Evolutionary conservation across 1,140 invertebrate genomes (phyloP), one percentile per base, ranked within the genome.

Genomic region (Ceratosolen fusciceps): DNA sequence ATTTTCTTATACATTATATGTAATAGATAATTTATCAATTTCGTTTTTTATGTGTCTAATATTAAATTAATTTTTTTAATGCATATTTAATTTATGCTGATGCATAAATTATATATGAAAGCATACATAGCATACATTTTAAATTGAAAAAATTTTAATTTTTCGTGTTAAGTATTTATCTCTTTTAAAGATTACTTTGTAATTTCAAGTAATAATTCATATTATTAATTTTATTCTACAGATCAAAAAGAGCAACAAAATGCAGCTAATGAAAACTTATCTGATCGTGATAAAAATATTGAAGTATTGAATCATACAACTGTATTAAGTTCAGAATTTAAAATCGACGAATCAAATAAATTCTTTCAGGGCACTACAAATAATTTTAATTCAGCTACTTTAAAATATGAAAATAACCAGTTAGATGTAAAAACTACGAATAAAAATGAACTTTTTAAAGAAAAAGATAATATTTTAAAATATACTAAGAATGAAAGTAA

Each of bases 151-250:
- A n/a, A n/a, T n/a, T n/a, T n/a, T n/a, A n/a, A n/a, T n/a, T n/a
- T n/a, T n/a, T n/a, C n/a, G n/a, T n/a, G n/a, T n/a, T n/a, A n/a
- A n/a, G n/a, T n/a, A n/a, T n/a, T n/a, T n/a, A n/a, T n/a, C n/a
- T n/a, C n/a, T n/a, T n/a, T n/a, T n/a, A n/a, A n/a, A n/a, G n/a
- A n/a, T n/a, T n/a, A n/a, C n/a, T n/a, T n/a, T n/a, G n/a, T n/a
- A n/a, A n/a, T n/a, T n/a, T n/a, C n/a, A n/a, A n/a, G n/a, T n/a
- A n/a, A n/a, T 7, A 72, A 24, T 54, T 21, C 31, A 1, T 26
- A 29, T 31, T 72, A 52, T 31, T 49, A 29, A 21, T 62, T 62
- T 58, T 70, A 56, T 43, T 77, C 12, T 70, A 1, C 37, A 79
- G 77, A 54, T 24, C 24, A 39, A 52, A 24, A 49, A 24, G 24